A percentile compares a stretch with the other conserved stretches of the same genome.
Conservation (phyloP, 30 jellyfish, hydroid and myxozoan genomes). For the Mastigias papua region DNA sequence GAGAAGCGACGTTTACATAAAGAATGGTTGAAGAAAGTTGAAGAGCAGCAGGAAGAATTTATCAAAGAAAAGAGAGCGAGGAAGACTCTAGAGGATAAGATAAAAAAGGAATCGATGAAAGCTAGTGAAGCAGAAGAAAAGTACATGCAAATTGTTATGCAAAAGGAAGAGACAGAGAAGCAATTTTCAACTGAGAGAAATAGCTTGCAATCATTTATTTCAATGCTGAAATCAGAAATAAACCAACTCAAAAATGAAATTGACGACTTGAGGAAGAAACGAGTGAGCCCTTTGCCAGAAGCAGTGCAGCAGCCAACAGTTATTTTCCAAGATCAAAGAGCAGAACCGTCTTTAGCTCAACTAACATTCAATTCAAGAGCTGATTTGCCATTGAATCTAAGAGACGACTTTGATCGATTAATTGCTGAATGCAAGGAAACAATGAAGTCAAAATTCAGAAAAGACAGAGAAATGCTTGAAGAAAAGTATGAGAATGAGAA, state of each 20-base stretch:
- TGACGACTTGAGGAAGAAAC: slow-evolving; percentile 73
- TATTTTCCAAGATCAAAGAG: slow-evolving; percentile 23
- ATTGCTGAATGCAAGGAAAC: slow-evolving; percentile 83
- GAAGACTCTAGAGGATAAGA: slow-evolving; percentile 58
- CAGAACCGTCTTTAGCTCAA: slow-evolving; percentile 37
- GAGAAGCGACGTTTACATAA: slow-evolving; percentile 72
- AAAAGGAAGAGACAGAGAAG: slow-evolving; percentile 78
- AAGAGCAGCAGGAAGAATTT: slow-evolving; percentile 57
- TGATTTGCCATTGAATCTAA: slow-evolving; percentile 81
- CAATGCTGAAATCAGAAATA: slow-evolving; percentile 83
- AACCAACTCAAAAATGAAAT: slow-evolving; percentile 83
- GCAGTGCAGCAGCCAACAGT: slow-evolving; percentile 45
- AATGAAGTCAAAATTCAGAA: slow-evolving; percentile 67
- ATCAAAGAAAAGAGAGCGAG: slow-evolving; percentile 67
- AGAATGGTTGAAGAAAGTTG: slow-evolving; percentile 77
- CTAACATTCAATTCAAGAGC: slow-evolving; percentile 65
- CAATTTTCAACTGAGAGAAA: slow-evolving; percentile 72
- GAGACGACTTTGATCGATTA: slow-evolving; percentile 92
- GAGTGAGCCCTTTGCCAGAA: slow-evolving; percentile 70
- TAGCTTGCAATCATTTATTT: slow-evolving; percentile 76
- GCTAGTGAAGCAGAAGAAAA: slow-evolving; percentile 69
- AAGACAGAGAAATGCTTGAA: slow-evolving; percentile 77
- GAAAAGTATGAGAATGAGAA: slow-evolving; percentile 79
- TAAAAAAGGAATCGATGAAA: slow-evolving; percentile 68
- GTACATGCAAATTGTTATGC: slow-evolving; percentile 53